Evolutionary conservation across 2,888 invertebrate species (phyloP).

Genomic region (Volucella inanis): DNA sequence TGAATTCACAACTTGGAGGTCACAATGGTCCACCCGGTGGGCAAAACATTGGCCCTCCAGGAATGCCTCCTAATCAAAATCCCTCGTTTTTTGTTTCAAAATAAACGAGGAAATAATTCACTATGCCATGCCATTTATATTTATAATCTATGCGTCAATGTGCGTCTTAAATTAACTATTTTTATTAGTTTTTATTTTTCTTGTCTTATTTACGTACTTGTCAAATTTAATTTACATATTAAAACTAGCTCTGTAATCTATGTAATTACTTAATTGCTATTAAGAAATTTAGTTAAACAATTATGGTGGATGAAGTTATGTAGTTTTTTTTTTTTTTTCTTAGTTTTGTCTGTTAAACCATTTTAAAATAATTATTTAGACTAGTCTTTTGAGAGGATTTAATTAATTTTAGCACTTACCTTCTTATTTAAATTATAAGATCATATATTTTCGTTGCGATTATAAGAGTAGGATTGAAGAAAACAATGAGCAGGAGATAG

Average conservation of each 20-base stretch:
- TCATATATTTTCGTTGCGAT: neutral
- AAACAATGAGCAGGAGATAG: neutral
- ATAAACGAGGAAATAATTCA: constrained; percentile 74
- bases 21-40: constrained; percentile 78
- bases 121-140: constrained; percentile 61
- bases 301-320: neutral
- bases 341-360: constrained; percentile 18
- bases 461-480: neutral
- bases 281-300: constrained; percentile 9
- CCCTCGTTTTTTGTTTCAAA: constrained; percentile 82
- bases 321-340: constrained; percentile 16
- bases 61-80: constrained; percentile 79
- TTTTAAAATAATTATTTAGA: constrained; percentile 16
- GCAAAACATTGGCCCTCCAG: constrained; percentile 75
- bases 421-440: constrained; percentile 22
- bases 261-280: constrained; percentile 44
- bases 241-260: constrained; percentile 41
- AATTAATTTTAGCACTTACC: constrained; percentile 25
- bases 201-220: constrained; percentile 1
- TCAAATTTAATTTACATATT: constrained; percentile 30
- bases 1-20: constrained; percentile 78
- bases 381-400: constrained; percentile 31
- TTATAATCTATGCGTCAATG: constrained; percentile 25
- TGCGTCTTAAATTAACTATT: constrained; percentile 15
- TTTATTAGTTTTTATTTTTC: constrained; percentile 1